Evolutionary conservation across 2,797 vertebrate genomes (phyloP).

Genomic region (Limosa lapponica): DNA sequence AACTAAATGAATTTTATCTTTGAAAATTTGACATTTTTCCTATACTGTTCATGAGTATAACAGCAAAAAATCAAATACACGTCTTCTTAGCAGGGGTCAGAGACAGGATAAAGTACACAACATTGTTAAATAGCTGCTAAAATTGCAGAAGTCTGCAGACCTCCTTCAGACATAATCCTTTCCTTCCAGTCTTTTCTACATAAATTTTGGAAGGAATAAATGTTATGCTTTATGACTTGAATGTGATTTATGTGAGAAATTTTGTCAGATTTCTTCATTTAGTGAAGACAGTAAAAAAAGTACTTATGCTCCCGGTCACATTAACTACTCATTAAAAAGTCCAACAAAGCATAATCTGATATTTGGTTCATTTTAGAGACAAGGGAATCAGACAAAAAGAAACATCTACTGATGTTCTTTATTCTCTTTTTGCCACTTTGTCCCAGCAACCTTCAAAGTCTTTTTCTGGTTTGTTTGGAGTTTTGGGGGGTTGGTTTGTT

Average conservation of each 20-base stretch:
- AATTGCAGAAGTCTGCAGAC: neutral
- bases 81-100: neutral
- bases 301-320: neutral
- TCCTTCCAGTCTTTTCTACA: neutral
- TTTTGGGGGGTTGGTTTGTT: too few relatives aligned
- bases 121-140: constrained; percentile 26
- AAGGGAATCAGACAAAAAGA: neutral
- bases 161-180: neutral
- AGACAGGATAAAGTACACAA: neutral
- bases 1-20: constrained; percentile 64
- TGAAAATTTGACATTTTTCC: constrained; percentile 65
- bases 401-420: neutral
- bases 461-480: neutral
- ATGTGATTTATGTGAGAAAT: neutral
- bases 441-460: neutral
- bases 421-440: neutral
- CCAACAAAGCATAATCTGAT: neutral
- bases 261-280: neutral
- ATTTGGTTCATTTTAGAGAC: neutral
- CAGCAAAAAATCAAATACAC: constrained; percentile 53
- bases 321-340: neutral
- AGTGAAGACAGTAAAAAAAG: neutral
- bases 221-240: neutral
- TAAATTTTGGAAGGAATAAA: neutral
- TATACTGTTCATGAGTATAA: constrained; percentile 41